Evolutionary conservation across 1,140 invertebrate genomes (phyloP).

Genomic region (Listronotus bonariensis): DNA sequence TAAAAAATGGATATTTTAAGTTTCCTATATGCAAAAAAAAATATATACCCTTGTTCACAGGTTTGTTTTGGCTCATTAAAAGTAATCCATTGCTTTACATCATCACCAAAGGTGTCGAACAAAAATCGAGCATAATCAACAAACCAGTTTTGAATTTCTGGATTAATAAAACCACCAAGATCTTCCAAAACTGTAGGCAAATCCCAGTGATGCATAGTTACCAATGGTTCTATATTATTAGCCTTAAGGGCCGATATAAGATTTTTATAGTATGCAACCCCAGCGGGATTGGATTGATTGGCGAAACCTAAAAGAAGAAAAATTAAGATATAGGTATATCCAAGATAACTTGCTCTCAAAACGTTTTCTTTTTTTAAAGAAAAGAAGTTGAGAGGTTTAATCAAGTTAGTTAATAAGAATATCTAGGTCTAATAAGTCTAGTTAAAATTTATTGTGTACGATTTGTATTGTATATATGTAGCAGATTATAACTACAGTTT

Average conservation of each 20-base stretch:
- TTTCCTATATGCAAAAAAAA: no score
- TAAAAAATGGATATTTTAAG: no score
- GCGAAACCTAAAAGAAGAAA: slow-evolving; percentile 10
- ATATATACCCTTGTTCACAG: slow-evolving; percentile 54
- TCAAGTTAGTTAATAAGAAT: no score
- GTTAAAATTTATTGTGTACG: no score
- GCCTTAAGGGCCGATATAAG: slow-evolving; percentile 49
- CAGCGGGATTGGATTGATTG: slow-evolving; percentile 25
- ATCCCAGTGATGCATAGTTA: slow-evolving; percentile 59
- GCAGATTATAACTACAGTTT: no score
- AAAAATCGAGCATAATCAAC: slow-evolving; percentile 50
- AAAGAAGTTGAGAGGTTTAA: no score
- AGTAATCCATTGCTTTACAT: slow-evolving; percentile 70
- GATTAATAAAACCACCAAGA: slow-evolving; percentile 60
- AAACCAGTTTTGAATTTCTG: slow-evolving; percentile 49
- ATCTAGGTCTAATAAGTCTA: no score
- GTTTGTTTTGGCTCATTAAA: slow-evolving; percentile 75
- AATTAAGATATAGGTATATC: no score
- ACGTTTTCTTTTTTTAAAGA: no score
- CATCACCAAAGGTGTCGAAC: slow-evolving; percentile 64
- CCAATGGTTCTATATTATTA: slow-evolving; percentile 59
- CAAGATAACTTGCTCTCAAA: no score
- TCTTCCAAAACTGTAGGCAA: slow-evolving; percentile 54
- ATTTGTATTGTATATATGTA: no score
- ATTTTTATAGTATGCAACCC: slow-evolving; percentile 31